Evolutionary conservation across 2,888 invertebrate species (phyloP), one percentile per base, ranked within the genome.

Genomic region (Lochmaea capreae): DNA sequence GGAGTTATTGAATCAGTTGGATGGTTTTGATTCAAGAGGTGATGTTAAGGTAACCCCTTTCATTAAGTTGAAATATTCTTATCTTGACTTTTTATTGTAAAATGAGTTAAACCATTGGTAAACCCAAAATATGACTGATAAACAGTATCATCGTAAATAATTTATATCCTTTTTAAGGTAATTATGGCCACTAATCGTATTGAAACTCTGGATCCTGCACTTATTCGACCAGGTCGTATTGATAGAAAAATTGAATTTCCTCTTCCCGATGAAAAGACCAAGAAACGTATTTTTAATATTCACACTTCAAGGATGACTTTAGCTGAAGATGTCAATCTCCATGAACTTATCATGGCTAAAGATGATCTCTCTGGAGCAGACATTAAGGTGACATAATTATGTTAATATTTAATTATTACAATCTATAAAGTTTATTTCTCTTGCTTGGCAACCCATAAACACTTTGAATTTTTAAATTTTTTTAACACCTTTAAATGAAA

Each of bases 201-300:
- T 85, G 99, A 99, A 89, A 99, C 99, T 0, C 89, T 99, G 61
- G 99, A 99, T 88, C 99, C 99, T 2, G 99, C 99, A 58, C 90
- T 99, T 61, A 99, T 99, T 86, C 93, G 99, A 80, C 99, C 99
- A 0, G 99, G 99, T 22, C 93, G 99, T 86, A 99, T 99, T 82
- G 99, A 99, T 89, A 92, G 99, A 70, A 99, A 99, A 89, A 99
- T 99, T 77, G 99, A 99, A 88, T 99, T 99, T 86, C 99, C 99
- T 0, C 89, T 99, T 67, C 99, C 99, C 0, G 99, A 99, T 89
- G 99, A 99, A 86, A 99, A 99, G 87, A 99, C 99, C 0, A 98
- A 98, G 86, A 91, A 96, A 72, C 91, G 99, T 79, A 99, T 99
- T 84, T 98, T 99, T 86, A 96, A 94, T 78, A 99, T 99, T 83